These are phyloP conservation scores for Sepiola atlantica DNA, from an alignment of 2,888 invertebrate genomes.

Conservation along the genomic window DNA sequence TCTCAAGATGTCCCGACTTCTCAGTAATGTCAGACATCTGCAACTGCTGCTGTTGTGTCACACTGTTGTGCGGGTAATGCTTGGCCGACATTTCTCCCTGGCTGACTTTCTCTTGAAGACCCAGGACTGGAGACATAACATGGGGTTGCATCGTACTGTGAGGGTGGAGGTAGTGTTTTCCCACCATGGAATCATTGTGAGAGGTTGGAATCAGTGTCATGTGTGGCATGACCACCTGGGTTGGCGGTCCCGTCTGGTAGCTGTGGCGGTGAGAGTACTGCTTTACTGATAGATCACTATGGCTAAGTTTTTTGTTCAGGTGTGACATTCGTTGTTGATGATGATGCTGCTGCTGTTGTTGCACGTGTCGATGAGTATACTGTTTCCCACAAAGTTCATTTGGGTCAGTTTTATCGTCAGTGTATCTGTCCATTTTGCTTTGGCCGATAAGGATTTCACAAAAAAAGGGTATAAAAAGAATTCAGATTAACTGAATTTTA, in stretches of 20 bases:
- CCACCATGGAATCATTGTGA: constrained; percentile 33
- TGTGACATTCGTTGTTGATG: constrained; percentile 42
- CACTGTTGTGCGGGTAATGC: background rate
- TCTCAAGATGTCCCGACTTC: background rate
- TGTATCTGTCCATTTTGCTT: constrained; percentile 34
- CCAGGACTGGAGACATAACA: background rate
- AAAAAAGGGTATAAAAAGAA: background rate
- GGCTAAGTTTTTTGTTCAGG: constrained; percentile 35
- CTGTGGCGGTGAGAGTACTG: constrained; percentile 24
- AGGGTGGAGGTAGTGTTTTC: constrained; percentile 37
- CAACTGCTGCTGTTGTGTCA: background rate
- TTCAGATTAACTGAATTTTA: background rate
- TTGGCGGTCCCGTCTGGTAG: background rate
- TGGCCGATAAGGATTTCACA: background rate
- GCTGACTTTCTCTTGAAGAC: background rate
- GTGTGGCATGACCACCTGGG: constrained; percentile 23
- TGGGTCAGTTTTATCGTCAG: background rate
- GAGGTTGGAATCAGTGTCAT: constrained; percentile 43
- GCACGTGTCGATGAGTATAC: constrained; percentile 32
- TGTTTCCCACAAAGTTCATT: constrained; percentile 36
- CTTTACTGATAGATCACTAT: background rate
- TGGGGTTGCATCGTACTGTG: constrained; percentile 35
- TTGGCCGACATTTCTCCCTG: background rate
- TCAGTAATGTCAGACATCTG: background rate
- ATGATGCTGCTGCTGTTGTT: constrained; percentile 23